Percentiles rank a stretch among this genome's conserved stretches.
These are phyloP conservation scores for Pitta sordida DNA, from an alignment of 2,113 vertebrate species.

Conservation along the genomic window DNA sequence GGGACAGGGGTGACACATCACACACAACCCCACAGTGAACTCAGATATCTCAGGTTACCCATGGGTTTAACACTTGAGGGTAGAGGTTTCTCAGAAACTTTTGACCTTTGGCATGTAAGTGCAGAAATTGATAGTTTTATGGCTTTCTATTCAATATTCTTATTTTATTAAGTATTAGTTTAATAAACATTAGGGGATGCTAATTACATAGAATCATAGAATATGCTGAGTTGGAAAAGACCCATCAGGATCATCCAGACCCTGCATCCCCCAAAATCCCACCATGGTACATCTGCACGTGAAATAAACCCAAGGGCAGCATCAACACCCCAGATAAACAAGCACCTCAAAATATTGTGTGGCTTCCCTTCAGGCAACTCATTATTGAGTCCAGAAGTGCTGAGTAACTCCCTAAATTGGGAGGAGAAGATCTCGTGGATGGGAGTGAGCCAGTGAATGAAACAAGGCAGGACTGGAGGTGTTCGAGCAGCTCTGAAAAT, in stretches of 20 bases:
- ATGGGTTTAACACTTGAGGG: neutral
- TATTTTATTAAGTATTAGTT: neutral
- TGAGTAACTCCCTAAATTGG: neutral
- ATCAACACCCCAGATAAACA: fast-evolving
- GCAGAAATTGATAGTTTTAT: neutral
- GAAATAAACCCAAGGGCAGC: neutral
- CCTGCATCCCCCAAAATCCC: too few species aligned
- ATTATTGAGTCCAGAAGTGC: neutral
- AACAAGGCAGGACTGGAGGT: neutral
- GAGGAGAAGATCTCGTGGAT: neutral
- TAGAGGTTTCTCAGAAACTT: neutral
- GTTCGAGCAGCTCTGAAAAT: neutral
- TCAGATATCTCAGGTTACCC: neutral
- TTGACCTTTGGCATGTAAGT: neutral
- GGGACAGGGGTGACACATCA: fast-evolving
- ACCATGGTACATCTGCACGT: fast-evolving
- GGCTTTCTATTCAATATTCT: neutral
- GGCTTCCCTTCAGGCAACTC: neutral
- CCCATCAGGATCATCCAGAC: too few species aligned
- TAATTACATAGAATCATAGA: neutral
- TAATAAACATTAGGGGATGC: neutral
- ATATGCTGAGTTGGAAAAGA: too few species aligned
- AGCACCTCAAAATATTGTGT: neutral
- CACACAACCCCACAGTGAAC: fast-evolving
- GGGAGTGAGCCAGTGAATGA: conserved; percentile 20